Evolutionary conservation across 2,888 invertebrate species (phyloP), one percentile per base, ranked within the genome.

Genomic region (Colostygia pectinataria): DNA sequence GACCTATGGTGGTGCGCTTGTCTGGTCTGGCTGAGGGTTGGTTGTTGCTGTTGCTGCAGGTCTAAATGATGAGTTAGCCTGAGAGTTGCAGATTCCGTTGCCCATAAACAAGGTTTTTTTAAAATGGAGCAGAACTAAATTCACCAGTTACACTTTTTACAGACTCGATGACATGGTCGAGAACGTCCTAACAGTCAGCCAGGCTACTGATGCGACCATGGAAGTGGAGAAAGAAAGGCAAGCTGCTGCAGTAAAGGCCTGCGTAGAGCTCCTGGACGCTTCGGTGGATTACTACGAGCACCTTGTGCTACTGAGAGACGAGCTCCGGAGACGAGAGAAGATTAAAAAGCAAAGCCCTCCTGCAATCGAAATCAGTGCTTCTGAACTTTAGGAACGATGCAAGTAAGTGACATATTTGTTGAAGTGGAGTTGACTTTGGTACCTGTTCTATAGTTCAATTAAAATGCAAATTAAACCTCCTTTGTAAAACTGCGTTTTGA

Each of bases 121-220:
- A n/a, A n/a, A n/a, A n/a, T n/a, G n/a, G n/a, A n/a, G n/a, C n/a
- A n/a, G n/a, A n/a, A 20, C 2, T 20, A 15, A 9, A 13, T 28
- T 29, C 9, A 25, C 0, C 18, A 23, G 3, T 0, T 8, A 18
- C 6, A 25, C 13, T 29, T 39, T 8, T 59, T 63, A 8, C 61
- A 86, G 86, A 44, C 61, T 90, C 39, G 87, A 89, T 28, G 86
- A 88, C 27, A 77, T 87, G 76, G 80, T 87, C 3, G 82, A 82
- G 27, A 73, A 71, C 29, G 84, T 88, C 15, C 49, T 89, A 2
- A 67, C 68, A 1, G 78, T 79, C 6, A 78, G 74, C 18, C 76
- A 82, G 48, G 78, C 66, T 1, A 80, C 87, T 0, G 83, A 85
- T 13, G 65, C 65, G 0, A 70, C 75, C 0, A 65, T 85, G 75